A percentile compares a stretch with the other conserved stretches of the same genome.
Evolutionary conservation across 2,113 vertebrate genomes (phyloP).

Genomic region (Mormoops blainvillei): DNA sequence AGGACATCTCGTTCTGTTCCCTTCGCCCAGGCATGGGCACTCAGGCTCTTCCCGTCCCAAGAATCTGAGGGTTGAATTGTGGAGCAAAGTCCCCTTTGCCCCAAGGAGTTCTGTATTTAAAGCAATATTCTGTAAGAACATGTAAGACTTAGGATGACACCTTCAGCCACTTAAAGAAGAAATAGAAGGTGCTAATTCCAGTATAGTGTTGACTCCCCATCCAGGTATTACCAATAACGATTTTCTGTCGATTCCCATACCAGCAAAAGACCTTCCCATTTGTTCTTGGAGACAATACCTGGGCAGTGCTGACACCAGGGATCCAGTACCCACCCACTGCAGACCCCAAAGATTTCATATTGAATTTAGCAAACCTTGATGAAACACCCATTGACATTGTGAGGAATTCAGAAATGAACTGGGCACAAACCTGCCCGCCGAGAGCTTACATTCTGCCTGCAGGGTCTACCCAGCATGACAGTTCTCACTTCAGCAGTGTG

Average conservation of each 20-base stretch:
- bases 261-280: neutral
- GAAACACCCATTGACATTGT: too few species aligned
- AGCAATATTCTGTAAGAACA: neutral
- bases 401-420: neutral
- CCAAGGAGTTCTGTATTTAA: neutral
- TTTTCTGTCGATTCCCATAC: neutral
- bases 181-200: neutral
- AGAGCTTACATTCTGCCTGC: neutral
- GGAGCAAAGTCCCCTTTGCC: neutral
- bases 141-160: neutral
- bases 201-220: neutral
- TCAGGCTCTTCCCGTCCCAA: neutral
- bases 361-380: neutral
- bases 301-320: neutral
- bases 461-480: neutral
- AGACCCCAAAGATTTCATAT: neutral
- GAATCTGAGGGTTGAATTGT: neutral
- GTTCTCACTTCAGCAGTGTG: neutral
- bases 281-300: neutral
- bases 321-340: neutral
- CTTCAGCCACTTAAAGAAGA: neutral
- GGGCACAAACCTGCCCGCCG: neutral
- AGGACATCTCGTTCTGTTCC: neutral
- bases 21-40: neutral
- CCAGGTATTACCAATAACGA: neutral